Evolutionary conservation across 1,140 invertebrate species (phyloP).

Genomic region (Planococcus citri): DNA sequence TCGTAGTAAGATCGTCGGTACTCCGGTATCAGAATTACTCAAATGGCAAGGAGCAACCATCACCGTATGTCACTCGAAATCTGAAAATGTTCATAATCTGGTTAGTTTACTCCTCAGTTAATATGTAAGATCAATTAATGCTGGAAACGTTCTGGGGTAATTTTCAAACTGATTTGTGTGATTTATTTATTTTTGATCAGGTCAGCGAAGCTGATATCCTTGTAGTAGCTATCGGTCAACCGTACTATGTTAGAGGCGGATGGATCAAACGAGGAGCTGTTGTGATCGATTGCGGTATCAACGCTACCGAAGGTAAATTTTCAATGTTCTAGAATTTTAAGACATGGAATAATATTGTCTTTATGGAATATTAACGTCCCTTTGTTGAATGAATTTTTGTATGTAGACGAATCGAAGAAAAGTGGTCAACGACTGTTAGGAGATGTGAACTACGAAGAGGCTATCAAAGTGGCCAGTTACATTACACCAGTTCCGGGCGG

Average conservation of each 20-base stretch:
- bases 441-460: slow-evolving; percentile 83
- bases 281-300: slow-evolving; percentile 99
- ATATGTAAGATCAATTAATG: background rate
- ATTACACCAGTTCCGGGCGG: slow-evolving; percentile 98
- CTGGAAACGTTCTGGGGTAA: background rate
- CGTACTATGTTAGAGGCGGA: slow-evolving; percentile 82
- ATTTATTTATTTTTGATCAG: slow-evolving; percentile 33
- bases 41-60: slow-evolving; percentile 96
- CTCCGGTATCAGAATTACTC: slow-evolving; percentile 83
- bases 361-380: background rate
- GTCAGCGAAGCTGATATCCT: slow-evolving; percentile 78
- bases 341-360: no score
- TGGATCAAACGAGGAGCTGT: slow-evolving; percentile 98
- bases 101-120: slow-evolving; percentile 39
- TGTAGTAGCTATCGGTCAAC: slow-evolving; percentile 85
- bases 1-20: slow-evolving; percentile 94
- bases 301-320: slow-evolving; percentile 68
- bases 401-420: slow-evolving; percentile 67
- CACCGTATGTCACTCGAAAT: slow-evolving; percentile 92
- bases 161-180: slow-evolving; percentile 3
- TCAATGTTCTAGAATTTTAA: background rate
- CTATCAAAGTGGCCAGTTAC: slow-evolving; percentile 60
- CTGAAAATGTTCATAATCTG: slow-evolving; percentile 63
- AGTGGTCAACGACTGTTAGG: slow-evolving; percentile 77
- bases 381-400: no score